A percentile compares a stretch with the other conserved stretches of the same genome.
Conservation (phyloP, 1,140 invertebrate species). For the Ylistrum balloti region DNA sequence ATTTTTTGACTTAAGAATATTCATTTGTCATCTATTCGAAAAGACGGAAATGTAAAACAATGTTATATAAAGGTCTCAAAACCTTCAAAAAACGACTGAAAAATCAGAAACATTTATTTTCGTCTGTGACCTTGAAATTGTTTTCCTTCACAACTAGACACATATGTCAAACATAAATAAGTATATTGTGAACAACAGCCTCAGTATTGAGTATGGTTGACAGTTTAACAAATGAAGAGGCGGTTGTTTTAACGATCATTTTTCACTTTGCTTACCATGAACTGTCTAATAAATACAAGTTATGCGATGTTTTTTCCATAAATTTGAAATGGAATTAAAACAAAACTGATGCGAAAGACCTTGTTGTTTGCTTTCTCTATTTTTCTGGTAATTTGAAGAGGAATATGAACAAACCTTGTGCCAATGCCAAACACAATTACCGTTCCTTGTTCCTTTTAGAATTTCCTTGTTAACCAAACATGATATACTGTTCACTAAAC, state of each 20-base stretch:
- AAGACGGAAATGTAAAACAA: neutral
- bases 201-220: neutral
- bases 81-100: neutral
- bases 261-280: neutral
- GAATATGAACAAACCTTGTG: neutral
- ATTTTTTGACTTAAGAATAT: no score
- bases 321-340: neutral
- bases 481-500: neutral
- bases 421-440: neutral
- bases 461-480: neutral
- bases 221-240: neutral
- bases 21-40: neutral
- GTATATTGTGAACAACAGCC: no score
- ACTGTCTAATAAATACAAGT: neutral
- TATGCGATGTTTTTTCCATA: neutral
- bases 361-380: neutral
- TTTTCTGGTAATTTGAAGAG: neutral
- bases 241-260: neutral
- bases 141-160: slow-evolving; percentile 26
- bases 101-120: neutral
- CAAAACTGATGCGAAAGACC: neutral
- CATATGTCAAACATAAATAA: neutral
- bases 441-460: neutral
- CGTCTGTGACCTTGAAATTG: neutral
- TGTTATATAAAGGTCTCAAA: neutral